These are phyloP conservation scores for Mactromeris polynyma DNA, from an alignment of 2,888 invertebrate species.

Conservation along the genomic window DNA sequence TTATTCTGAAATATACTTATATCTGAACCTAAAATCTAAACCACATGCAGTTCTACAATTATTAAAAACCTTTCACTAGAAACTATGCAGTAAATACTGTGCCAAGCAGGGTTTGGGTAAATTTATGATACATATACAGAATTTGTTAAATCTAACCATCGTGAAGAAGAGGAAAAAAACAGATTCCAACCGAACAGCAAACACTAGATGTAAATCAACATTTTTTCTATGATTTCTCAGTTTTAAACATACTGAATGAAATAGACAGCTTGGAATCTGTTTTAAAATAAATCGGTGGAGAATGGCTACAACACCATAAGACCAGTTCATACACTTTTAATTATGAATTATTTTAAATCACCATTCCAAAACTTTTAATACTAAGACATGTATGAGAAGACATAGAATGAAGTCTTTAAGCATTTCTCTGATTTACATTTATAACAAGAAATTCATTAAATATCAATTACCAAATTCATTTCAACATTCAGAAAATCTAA, in stretches of 20 bases:
- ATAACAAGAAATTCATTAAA: too few species aligned
- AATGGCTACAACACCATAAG: conserved; percentile 30
- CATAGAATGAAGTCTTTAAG: too few species aligned
- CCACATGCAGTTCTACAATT: background rate
- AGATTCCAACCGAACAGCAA: conserved; percentile 14
- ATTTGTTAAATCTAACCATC: conserved; percentile 1
- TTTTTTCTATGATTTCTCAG: background rate
- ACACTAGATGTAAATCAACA: background rate
- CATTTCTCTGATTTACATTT: too few species aligned
- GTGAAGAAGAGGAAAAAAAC: conserved; percentile 3
- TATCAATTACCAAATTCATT: too few species aligned
- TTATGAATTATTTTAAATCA: too few species aligned
- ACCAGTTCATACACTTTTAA: conserved; percentile 21
- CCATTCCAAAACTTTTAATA: too few species aligned
- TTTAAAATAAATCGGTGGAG: background rate
- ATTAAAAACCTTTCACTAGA: background rate
- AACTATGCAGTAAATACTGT: conserved; percentile 5
- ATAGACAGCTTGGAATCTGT: conserved; percentile 18
- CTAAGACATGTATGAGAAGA: too few species aligned
- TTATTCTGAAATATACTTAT: background rate
- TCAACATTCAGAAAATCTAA: too few species aligned
- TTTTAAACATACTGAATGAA: background rate
- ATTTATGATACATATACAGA: background rate
- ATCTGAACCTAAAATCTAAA: background rate
- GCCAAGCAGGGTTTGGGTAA: conserved; percentile 36